Conservation (phyloP, 2,888 invertebrate species). For the Sarcophaga subvicina region DNA sequence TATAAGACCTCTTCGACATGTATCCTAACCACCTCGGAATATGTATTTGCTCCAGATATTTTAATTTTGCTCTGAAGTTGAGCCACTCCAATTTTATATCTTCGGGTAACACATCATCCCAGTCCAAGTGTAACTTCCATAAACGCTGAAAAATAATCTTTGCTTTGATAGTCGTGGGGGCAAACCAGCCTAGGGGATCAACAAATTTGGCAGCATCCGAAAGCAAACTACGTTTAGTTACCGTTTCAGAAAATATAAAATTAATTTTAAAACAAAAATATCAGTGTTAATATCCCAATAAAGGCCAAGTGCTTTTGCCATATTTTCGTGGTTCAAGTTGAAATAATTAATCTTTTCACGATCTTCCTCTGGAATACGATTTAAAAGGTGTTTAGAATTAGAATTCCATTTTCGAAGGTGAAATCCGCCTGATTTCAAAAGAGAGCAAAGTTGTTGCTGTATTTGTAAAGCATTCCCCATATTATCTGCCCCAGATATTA, state of each 20-base stretch:
- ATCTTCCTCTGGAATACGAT: slow-evolving; percentile 19
- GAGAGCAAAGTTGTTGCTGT: not conserved
- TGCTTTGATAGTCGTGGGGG: slow-evolving; percentile 59
- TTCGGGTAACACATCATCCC: slow-evolving; percentile 53
- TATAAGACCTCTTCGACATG: not conserved
- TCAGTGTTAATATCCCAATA: slow-evolving; percentile 47
- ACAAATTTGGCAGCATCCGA: slow-evolving; percentile 63
- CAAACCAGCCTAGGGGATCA: slow-evolving; percentile 66
- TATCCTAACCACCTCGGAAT: slow-evolving; percentile 53
- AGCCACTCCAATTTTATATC: slow-evolving; percentile 48
- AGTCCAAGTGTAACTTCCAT: slow-evolving; percentile 54
- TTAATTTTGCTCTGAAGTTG: slow-evolving; percentile 32
- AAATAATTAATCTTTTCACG: slow-evolving; percentile 24
- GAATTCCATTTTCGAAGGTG: slow-evolving; percentile 57
- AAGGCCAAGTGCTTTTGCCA: slow-evolving; percentile 37
- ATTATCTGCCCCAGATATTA: slow-evolving; percentile 28
- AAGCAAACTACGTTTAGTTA: slow-evolving; percentile 48
- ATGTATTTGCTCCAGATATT: slow-evolving; percentile 39
- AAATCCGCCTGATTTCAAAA: slow-evolving; percentile 50
- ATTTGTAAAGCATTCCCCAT: not conserved
- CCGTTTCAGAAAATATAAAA: slow-evolving; percentile 5
- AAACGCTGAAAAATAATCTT: slow-evolving; percentile 67
- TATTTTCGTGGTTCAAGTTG: slow-evolving; percentile 7
- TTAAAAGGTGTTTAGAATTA: slow-evolving; percentile 14
- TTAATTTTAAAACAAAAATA: slow-evolving; percentile 41